phyloP scores from a whole-genome alignment of 2,888 invertebrate species.

The Aleiodes testaceus region DNA sequence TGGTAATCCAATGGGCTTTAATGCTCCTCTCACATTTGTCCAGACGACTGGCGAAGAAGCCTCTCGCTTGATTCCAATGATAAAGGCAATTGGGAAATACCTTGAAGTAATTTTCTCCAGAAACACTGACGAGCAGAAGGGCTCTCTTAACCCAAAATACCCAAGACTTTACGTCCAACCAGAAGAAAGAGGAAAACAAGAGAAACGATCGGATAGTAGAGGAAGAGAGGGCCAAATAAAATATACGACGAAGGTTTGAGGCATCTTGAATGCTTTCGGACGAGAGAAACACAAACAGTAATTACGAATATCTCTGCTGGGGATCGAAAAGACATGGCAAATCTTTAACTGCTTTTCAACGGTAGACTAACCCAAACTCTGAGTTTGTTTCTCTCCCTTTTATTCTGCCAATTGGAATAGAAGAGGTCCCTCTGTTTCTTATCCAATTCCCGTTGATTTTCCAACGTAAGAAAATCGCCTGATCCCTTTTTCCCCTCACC shows the following conservation, averaged over 20 bases:
- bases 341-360: constrained; percentile 72
- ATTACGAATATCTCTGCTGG: constrained; percentile 72
- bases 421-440: constrained; percentile 44
- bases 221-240: constrained; percentile 47
- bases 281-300: constrained; percentile 73
- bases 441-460: constrained; percentile 37
- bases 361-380: constrained; percentile 39
- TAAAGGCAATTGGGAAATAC: constrained; percentile 13
- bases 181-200: constrained; percentile 25
- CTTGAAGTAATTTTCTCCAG: constrained; percentile 15
- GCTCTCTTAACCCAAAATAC: constrained; percentile 1
- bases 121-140: constrained; percentile 7
- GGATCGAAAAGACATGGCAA: constrained; percentile 73
- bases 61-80: constrained; percentile 12
- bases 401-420: constrained; percentile 48
- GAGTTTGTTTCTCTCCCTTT: constrained; percentile 40
- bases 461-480: constrained; percentile 23
- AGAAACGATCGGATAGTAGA: constrained; percentile 59
- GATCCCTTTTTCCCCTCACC: constrained; percentile 44
- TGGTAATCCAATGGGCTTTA: constrained; percentile 49
- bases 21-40: constrained; percentile 45
- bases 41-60: neutral
- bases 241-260: constrained; percentile 49
- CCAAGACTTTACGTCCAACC: neutral
- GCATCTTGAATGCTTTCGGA: constrained; percentile 56